Percentiles rank a stretch among this genome's conserved stretches.
Evolutionary conservation across 2,797 vertebrate genomes (phyloP).

Genomic region (Enteromius anoplus): DNA sequence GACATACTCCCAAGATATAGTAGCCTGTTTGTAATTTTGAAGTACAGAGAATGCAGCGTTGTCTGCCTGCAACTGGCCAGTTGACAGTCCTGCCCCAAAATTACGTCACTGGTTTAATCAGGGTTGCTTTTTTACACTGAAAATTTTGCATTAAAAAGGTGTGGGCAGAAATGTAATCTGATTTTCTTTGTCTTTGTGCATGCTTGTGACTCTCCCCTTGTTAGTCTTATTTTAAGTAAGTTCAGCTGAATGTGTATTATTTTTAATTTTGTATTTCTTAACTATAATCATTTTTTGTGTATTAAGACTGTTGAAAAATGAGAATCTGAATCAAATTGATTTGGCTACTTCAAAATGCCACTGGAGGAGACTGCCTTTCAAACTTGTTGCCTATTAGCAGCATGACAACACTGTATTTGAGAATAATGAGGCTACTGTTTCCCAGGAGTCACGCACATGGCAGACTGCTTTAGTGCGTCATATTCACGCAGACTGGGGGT

Average conservation of each 20-base stretch:
- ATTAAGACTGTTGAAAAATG: no score
- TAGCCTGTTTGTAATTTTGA: no score
- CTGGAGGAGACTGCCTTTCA: not conserved
- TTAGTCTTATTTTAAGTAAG: no score
- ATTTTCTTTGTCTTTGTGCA: not conserved
- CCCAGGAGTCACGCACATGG: not conserved
- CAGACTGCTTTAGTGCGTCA: conserved; percentile 4
- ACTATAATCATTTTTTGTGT: no score
- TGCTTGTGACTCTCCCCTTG: no score
- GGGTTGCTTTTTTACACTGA: no score
- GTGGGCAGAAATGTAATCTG: not conserved
- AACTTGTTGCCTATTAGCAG: not conserved
- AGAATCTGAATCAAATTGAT: not conserved
- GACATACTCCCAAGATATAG: no score
- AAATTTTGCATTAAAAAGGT: no score
- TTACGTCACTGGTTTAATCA: no score
- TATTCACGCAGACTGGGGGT: not conserved
- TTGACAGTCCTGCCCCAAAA: not conserved
- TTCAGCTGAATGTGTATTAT: no score
- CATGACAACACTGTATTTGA: not conserved
- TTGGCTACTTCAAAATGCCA: conserved; percentile 5
- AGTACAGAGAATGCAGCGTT: no score
- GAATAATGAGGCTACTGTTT: conserved; percentile 22
- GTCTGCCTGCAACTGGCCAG: not conserved
- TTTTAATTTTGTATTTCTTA: no score